Percentiles rank a stretch among this genome's conserved stretches.
Conservation (phyloP, 2,113 vertebrate species). For the Bubo blakistoni region DNA sequence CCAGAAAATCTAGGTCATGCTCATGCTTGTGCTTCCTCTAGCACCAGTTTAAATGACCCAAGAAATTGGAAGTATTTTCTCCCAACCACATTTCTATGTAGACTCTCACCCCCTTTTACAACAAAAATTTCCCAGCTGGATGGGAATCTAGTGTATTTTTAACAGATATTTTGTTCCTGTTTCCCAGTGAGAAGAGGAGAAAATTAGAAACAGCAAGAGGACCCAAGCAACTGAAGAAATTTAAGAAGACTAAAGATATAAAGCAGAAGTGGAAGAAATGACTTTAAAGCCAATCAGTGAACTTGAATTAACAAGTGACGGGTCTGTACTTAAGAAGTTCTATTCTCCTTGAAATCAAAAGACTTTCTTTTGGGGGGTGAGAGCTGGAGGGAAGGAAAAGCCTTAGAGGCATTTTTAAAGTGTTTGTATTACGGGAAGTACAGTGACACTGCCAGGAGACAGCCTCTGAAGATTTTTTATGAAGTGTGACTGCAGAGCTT, state of each 20-base stretch:
- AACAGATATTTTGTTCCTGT: background rate
- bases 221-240: slow-evolving; percentile 78
- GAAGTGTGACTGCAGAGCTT: background rate
- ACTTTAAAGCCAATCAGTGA: background rate
- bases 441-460: background rate
- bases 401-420: background rate
- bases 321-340: background rate
- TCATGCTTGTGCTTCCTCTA: background rate
- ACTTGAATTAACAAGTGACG: background rate
- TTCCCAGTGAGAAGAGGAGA: slow-evolving; percentile 89
- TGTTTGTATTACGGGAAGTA: background rate
- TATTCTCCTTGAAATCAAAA: background rate
- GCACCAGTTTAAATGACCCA: background rate
- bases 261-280: slow-evolving; percentile 74
- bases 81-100: background rate
- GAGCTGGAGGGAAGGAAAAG: background rate
- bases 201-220: slow-evolving; percentile 73
- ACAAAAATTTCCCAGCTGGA: background rate
- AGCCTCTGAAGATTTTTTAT: background rate
- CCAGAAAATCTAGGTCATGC: background rate
- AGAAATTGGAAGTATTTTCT: background rate
- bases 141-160: background rate
- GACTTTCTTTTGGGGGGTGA: background rate
- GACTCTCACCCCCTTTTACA: background rate
- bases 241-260: slow-evolving; percentile 80